phyloP scores from a whole-genome alignment of 2,888 invertebrate genomes.

The Masnerella sp. region DNA sequence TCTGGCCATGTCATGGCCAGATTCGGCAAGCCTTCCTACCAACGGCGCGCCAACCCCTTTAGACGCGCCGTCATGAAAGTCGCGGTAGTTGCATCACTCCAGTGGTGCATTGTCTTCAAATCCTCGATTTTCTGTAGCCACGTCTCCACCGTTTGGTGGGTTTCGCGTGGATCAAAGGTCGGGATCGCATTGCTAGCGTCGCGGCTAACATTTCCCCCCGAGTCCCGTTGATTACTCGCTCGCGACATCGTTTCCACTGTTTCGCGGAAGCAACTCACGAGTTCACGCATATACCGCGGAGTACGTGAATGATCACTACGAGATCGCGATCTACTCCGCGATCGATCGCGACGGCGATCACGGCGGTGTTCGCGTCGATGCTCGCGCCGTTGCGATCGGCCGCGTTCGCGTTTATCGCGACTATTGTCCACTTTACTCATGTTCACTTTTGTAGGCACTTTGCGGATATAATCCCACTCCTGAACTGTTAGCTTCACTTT shows the following conservation, averaged over 20 bases:
- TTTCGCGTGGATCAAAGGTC: neutral
- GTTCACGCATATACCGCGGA: neutral
- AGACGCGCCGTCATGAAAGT: neutral
- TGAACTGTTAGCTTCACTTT: too few species aligned
- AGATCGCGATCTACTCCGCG: too few species aligned
- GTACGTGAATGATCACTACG: too few species aligned
- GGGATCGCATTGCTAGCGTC: neutral
- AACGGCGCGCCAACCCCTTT: neutral
- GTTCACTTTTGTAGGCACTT: too few species aligned
- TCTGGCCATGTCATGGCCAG: too few species aligned
- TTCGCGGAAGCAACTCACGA: neutral
- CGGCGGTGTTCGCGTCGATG: too few species aligned
- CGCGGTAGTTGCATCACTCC: neutral
- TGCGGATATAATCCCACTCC: too few species aligned
- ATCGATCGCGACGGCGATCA: too few species aligned
- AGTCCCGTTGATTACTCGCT: neutral
- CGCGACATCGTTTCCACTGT: neutral
- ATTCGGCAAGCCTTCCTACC: neutral
- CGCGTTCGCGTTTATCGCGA: too few species aligned
- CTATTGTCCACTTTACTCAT: too few species aligned
- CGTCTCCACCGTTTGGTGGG: constrained; percentile 1
- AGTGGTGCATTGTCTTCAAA: neutral
- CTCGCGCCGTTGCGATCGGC: too few species aligned
- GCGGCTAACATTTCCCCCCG: neutral
- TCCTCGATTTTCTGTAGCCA: neutral